Conservation (phyloP, 2,888 invertebrate species). For the Caenorhabditis macrosperma region DNA sequence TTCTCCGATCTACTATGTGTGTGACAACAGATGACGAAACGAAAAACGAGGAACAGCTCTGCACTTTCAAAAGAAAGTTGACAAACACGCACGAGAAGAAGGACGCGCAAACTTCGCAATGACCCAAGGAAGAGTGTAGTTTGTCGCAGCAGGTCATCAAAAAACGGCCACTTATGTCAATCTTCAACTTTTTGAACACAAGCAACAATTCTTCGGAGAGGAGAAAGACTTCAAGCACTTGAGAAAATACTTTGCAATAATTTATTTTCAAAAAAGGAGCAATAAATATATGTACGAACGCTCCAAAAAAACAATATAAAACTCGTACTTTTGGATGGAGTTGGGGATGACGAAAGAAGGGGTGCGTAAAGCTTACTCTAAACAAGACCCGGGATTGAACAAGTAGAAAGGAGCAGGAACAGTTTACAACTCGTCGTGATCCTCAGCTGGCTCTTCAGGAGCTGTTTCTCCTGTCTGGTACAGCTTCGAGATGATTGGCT, state of each 20-base stretch:
- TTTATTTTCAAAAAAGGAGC: neutral
- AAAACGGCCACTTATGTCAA: neutral
- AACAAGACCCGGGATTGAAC: slow-evolving; percentile 13
- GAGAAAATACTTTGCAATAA: neutral
- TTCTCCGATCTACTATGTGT: neutral
- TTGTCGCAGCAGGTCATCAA: neutral
- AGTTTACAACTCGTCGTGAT: slow-evolving; percentile 56
- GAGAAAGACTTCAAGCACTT: neutral
- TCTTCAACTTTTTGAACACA: no score
- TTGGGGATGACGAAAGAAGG: slow-evolving; percentile 6
- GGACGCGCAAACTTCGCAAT: neutral
- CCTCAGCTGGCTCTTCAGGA: slow-evolving; percentile 39
- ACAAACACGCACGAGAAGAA: slow-evolving; percentile 3
- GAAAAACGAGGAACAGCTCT: slow-evolving; percentile 14
- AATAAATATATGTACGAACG: slow-evolving; percentile 9
- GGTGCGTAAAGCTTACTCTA: slow-evolving; percentile 30
- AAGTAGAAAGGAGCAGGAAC: neutral
- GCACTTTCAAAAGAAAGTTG: slow-evolving; percentile 4
- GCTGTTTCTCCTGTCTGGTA: slow-evolving; percentile 82
- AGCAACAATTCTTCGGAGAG: neutral
- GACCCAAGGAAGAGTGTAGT: neutral
- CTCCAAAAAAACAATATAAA: slow-evolving; percentile 1
- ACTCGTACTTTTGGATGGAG: slow-evolving; percentile 34
- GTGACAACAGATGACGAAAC: slow-evolving; percentile 14
- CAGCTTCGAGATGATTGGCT: slow-evolving; percentile 96